phyloP scores from a whole-genome alignment of 2,888 invertebrate species.

The Acanthacorydalis orientalis region DNA sequence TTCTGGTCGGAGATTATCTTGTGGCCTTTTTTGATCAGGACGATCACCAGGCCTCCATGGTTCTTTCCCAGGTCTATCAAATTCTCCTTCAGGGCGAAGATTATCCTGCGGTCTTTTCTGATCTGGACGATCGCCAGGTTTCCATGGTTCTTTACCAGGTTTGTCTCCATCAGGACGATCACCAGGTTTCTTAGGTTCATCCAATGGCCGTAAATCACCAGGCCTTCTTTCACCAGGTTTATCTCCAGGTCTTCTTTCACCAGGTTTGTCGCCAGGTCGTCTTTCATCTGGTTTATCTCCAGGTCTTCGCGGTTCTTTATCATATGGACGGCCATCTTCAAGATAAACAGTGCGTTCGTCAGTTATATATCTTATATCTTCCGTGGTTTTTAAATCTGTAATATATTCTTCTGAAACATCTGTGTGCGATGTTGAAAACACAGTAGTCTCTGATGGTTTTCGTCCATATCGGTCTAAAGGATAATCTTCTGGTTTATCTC shows the following conservation, averaged over 20 bases:
- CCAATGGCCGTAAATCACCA: constrained; percentile 25
- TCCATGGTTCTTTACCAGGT: constrained; percentile 13
- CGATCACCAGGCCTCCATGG: constrained; percentile 7
- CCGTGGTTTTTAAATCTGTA: constrained; percentile 14
- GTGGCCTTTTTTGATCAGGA: constrained; percentile 17
- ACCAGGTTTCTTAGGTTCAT: constrained; percentile 23
- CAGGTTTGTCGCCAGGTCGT: constrained; percentile 32
- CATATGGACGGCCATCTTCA: constrained; percentile 32
- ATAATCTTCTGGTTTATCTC: constrained; percentile 23
- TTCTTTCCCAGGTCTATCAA: constrained; percentile 18
- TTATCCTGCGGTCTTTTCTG: constrained; percentile 22
- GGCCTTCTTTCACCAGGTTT: constrained; percentile 27
- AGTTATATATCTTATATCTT: constrained; percentile 27
- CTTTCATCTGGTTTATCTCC: constrained; percentile 28
- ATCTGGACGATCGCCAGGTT: constrained; percentile 16
- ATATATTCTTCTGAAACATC: no score
- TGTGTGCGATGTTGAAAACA: constrained; percentile 22
- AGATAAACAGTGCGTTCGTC: constrained; percentile 27
- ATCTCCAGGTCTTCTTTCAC: constrained; percentile 31
- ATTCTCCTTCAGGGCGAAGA: constrained; percentile 20
- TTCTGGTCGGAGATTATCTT: constrained; percentile 29
- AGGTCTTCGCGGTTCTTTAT: constrained; percentile 28
- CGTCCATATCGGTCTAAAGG: constrained; percentile 23
- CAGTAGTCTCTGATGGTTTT: constrained; percentile 29
- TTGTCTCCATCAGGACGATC: constrained; percentile 21